Evolutionary conservation across 2,888 invertebrate genomes (phyloP), one percentile per base, ranked within the genome.

Genomic region (Dexiosoma caninum): DNA sequence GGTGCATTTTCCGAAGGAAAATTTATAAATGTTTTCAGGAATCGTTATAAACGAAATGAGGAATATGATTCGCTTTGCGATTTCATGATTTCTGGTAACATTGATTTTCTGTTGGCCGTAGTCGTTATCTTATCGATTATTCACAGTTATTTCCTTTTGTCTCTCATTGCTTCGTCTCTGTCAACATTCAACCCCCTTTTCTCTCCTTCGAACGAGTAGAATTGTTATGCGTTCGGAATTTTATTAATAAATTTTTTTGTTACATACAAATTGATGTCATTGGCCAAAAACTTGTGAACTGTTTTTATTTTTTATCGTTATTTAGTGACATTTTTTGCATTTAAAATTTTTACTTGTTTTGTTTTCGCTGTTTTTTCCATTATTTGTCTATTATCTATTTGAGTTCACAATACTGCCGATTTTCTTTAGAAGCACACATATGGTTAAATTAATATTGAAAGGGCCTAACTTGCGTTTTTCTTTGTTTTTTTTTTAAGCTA

Each of bases 71-170:
- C 27, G 27, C 27, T 27, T 6, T 27, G 4, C 6, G n/a, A n/a
- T n/a, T 6, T 27, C 27, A 27, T 27, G 27, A 3, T 14, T 35
- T 64, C 16, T 51, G 51, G 60, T 9, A 40, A 69, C 44, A 0
- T 9, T 42, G 7, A 2, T 32, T 14, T 5, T 49, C 9, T 9
- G 35, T 27, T 10, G 21, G 16, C 0, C 19, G 35, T 10, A 23
- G 10, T 12, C n/a, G 30, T 21, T 64, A 44, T 35, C 5, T 75
- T 75, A 75, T 75, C 40, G 75, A 75, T 75, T 75, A 75, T 75
- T 67, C 66, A 23, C 57, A 75, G 30, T 67, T 59, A 51, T 57
- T 67, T 64, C 57, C 49, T 42, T 49, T 23, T 40, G 49, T 27
- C 37, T 49, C 57, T 59, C 40, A 12, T 27, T 37, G 8, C 8